Evolutionary conservation across 2,113 vertebrate genomes (phyloP).

Genomic region (Anas platyrhynchos): DNA sequence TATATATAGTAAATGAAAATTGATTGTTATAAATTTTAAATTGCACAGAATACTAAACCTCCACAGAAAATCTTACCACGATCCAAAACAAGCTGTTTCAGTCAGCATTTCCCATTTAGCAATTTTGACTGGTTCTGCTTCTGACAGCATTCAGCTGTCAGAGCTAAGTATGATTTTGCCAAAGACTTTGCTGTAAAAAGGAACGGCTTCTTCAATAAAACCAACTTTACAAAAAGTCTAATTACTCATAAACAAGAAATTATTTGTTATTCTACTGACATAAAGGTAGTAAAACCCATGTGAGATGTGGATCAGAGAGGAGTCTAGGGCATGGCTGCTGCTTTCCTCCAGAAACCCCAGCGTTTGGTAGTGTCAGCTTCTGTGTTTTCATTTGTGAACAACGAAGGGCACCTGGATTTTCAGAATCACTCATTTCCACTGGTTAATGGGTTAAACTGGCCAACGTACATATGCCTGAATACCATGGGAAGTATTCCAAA

Average conservation of each 20-base stretch:
- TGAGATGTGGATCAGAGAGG: background rate
- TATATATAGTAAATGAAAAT: background rate
- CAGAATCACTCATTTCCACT: background rate
- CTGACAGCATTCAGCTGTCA: background rate
- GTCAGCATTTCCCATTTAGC: background rate
- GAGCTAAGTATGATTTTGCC: background rate
- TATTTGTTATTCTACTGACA: background rate
- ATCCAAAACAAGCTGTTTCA: background rate
- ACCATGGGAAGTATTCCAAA: background rate
- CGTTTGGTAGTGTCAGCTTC: background rate
- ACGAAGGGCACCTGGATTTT: background rate
- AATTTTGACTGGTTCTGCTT: background rate
- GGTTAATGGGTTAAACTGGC: background rate
- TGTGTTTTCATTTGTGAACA: background rate
- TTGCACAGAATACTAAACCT: background rate
- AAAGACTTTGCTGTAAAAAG: background rate
- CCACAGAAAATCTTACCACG: background rate
- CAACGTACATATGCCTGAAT: background rate
- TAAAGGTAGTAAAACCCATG: background rate
- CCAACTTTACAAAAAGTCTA: background rate
- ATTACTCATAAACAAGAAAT: background rate
- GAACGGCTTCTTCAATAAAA: background rate
- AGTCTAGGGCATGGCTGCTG: background rate
- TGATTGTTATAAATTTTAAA: background rate
- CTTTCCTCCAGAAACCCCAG: rapidly evolving